Base-by-base conservation (phyloP, 2,113 vertebrate species). In the Neogale vison region DNA sequence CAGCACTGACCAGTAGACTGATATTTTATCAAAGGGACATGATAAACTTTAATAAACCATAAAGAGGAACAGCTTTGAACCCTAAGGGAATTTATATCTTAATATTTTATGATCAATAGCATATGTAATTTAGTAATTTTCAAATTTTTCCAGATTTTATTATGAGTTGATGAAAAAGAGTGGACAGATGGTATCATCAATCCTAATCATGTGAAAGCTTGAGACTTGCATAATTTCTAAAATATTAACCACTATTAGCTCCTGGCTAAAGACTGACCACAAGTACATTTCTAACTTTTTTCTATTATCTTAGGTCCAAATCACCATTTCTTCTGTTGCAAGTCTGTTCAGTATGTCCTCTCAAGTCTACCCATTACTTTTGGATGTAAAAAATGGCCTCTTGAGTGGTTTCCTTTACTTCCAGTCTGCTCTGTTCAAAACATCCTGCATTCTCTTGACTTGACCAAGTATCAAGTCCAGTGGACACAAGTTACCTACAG, bases 51-150 rank as follows among this genome's bases (percentile, higher is more conserved):
- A 93, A 79, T 67, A 89, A 96, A 92, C 12, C 20, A 72, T 57
- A n/a, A 23, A 85, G 7, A 74, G 39, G 76, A 82, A 67, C 10
- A 92, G 71, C 39, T 94, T 83, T 97, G 77, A 93, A n/a, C 47
- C 57, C 52, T 79, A 14, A 81, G 72, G 63, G 29, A 88, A 92
- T 63, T 81, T 96, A 85, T 13, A 34, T 82, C 36, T 96, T 95
- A 74, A 88, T 79, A 82, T 69, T 76, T 92, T 79, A 86, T 76
- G 85, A 94, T 91, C 67, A 94, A 93, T 45, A 93, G 89, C 67
- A 93, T 63, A 90, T 85, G 47, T 85, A 83, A 72, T 87, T 92
- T 95, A 81, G 18, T 83, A 76, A 89, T 93, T 97, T 97, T 94
- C 36, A 94, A 93, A 61, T 17, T 12, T 95, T 94, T 93, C 20